A percentile compares a stretch with the other conserved stretches of the same genome.
Evolutionary conservation across 2,888 invertebrate genomes (phyloP).

Genomic region (Acleris cristana): DNA sequence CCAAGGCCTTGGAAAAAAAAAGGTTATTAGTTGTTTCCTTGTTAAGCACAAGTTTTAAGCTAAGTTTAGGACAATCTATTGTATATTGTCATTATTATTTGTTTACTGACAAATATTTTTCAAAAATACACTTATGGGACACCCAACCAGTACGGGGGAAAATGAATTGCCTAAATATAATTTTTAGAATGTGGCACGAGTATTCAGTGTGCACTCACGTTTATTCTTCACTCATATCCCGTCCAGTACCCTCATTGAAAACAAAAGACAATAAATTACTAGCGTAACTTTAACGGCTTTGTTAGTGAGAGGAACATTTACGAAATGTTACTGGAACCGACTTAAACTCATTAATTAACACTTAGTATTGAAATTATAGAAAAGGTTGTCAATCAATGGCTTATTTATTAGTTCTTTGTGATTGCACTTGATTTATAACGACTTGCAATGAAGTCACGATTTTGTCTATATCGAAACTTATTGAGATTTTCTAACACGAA

Average conservation of each 20-base stretch:
- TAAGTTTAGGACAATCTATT: too few species aligned
- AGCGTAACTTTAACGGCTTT: constrained; percentile 26
- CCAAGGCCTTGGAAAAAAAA: too few species aligned
- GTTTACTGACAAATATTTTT: too few species aligned
- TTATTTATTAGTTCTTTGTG: background rate
- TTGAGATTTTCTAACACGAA: too few species aligned
- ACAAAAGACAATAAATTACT: constrained; percentile 38
- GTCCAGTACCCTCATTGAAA: constrained; percentile 28
- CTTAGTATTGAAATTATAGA: constrained; percentile 10
- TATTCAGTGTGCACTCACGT: background rate
- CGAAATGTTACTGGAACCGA: constrained; percentile 24
- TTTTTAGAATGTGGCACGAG: background rate
- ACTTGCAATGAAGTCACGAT: background rate
- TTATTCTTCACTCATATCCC: constrained; percentile 4
- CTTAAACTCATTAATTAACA: constrained; percentile 26
- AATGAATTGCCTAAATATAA: too few species aligned
- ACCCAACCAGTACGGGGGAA: too few species aligned
- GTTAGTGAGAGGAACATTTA: constrained; percentile 31
- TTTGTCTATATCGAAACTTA: background rate
- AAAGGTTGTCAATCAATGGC: constrained; percentile 4
- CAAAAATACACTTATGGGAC: too few species aligned
- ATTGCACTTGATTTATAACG: constrained; percentile 8
- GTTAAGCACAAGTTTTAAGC: too few species aligned
- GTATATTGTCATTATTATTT: too few species aligned
- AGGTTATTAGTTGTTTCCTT: too few species aligned